Evolutionary conservation across 2,797 vertebrate genomes (phyloP).

Genomic region (Rhinella marina): DNA sequence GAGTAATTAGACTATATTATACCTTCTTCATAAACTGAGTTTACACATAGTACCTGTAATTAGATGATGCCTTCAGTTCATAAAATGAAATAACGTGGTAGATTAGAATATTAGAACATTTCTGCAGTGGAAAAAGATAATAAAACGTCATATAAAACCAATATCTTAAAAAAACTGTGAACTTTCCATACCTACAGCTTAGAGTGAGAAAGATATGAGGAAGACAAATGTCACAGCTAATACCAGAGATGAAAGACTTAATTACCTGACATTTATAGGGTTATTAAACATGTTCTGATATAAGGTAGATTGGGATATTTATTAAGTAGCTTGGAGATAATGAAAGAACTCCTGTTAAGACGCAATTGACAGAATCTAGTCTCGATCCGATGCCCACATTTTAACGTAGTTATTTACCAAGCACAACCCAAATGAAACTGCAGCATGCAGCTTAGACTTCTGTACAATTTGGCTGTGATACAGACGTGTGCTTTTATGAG

Average conservation of each 20-base stretch:
- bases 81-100: not conserved
- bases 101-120: not conserved
- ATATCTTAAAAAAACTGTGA: not conserved
- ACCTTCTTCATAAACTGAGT: not conserved
- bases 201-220: not conserved
- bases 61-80: not conserved
- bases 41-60: not conserved
- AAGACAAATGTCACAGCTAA: slow-evolving; percentile 42
- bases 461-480: not conserved
- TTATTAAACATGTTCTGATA: slow-evolving; percentile 39
- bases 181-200: not conserved
- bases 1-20: not conserved
- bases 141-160: not conserved
- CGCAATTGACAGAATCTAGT: slow-evolving; percentile 4
- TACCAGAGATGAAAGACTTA: slow-evolving; percentile 38
- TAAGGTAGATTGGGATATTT: slow-evolving; percentile 15
- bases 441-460: not conserved
- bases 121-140: not conserved
- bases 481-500: not conserved
- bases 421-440: not conserved
- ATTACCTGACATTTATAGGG: slow-evolving; percentile 43
- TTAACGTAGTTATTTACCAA: not conserved
- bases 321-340: slow-evolving; percentile 9
- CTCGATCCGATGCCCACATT: no score
- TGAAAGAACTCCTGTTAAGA: not conserved